Conservation (phyloP, 2,888 invertebrate species). For the Thymelicus lineola region DNA sequence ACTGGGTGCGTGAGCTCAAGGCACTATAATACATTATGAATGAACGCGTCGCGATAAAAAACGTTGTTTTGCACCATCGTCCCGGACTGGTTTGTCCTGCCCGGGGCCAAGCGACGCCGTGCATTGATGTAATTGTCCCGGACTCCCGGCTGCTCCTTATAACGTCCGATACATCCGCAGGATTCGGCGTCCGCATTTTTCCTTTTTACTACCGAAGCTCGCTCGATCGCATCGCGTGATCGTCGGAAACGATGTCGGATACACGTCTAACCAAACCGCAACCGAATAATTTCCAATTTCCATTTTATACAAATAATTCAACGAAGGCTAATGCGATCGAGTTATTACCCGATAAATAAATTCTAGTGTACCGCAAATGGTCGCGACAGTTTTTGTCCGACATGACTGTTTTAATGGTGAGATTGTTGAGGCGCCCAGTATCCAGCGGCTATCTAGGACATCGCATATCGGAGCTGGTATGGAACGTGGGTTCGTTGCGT, state of each 20-base stretch:
- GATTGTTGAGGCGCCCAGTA: conserved; percentile 63
- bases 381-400: conserved; percentile 45
- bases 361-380: conserved; percentile 40
- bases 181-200: conserved; percentile 54
- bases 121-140: conserved; percentile 74
- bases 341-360: conserved; percentile 48
- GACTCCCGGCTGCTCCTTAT: conserved; percentile 52
- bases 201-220: conserved; percentile 52
- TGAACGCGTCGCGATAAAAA: conserved; percentile 77
- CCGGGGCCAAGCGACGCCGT: conserved; percentile 64
- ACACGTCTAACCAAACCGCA: conserved; percentile 82
- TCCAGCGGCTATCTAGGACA: conserved; percentile 74
- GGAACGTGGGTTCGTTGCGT: conserved; percentile 61
- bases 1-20: conserved; percentile 60
- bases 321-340: conserved; percentile 65
- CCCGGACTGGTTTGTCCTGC: conserved; percentile 70
- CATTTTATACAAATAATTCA: conserved; percentile 73
- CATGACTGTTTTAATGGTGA: conserved; percentile 55
- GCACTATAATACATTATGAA: conserved; percentile 80
- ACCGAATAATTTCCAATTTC: conserved; percentile 80
- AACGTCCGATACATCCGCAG: conserved; percentile 62
- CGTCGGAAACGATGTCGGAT: conserved; percentile 78
- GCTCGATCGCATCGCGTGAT: conserved; percentile 73
- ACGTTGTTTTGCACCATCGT: conserved; percentile 61
- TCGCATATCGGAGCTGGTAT: conserved; percentile 72